Base-by-base conservation (phyloP, 1,140 invertebrate species). In the Panulirus ornatus region DNA sequence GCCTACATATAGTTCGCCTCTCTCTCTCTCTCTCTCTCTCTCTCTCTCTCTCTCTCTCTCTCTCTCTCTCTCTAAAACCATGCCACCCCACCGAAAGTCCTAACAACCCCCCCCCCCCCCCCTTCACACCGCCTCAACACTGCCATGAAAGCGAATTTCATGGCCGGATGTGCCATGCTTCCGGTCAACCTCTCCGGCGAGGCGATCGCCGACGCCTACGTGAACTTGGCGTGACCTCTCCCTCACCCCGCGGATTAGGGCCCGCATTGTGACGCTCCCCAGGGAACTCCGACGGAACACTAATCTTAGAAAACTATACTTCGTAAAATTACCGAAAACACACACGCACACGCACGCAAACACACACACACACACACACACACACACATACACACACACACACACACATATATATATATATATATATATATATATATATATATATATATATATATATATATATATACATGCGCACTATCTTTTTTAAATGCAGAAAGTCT, bases 381-480 rank as follows among this genome's bases (percentile, higher is more conserved):
- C 36, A 79, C 44, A 79, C 40, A 22, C 27, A 54, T 51, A 81
- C 47, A 81, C 34, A 63, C 16, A 83, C 6, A 83, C 36, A 38
- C 30, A 63, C 36, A 83, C 1, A 83, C 27, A 83, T 83, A 83
- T 83, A 83, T 83, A 83, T 83, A 83, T 83, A 83, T 66, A 83
- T 83, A 83, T 83, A 66, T 83, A 66, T 83, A 83, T 54, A 36
- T 83, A 83, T 54, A 83, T 54, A 83, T 36, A 83, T 66, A 83
- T 54, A 83, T 11, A 83, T 66, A 63, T 66, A 83, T 66, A 83
- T 66, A 83, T 54, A 66, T 11, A 83, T 54, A 83, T 54, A 83
- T 36, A 83, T 66, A 83, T 54, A 83, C 16, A 63, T 38, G 40
- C 38, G 40, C 38, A 38, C 8, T 36, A n/a, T n/a, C n/a, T n/a